Conservation (phyloP, 2,888 invertebrate genomes). For the Xanthorhoe spadicearia region DNA sequence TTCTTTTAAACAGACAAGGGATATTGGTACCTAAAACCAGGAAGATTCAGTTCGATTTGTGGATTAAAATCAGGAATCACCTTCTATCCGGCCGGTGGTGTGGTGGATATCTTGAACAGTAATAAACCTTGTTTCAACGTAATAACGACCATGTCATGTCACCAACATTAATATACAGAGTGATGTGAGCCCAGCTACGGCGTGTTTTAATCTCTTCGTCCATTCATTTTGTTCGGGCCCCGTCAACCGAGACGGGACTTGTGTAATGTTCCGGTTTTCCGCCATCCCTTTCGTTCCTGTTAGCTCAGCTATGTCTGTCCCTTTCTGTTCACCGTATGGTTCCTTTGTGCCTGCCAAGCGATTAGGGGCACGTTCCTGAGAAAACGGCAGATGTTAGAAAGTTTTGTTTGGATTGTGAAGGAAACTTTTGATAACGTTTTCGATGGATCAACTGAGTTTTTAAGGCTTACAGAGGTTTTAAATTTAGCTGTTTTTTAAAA, state of each 20-base stretch:
- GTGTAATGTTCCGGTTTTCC: conserved; percentile 76
- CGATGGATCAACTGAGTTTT: conserved; percentile 54
- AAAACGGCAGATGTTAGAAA: conserved; percentile 80
- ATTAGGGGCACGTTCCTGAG: conserved; percentile 83
- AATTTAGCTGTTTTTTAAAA: too few relatives aligned
- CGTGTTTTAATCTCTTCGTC: conserved; percentile 77
- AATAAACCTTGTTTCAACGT: background rate
- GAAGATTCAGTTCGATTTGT: background rate
- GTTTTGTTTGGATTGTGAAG: conserved; percentile 65
- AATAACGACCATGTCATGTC: background rate
- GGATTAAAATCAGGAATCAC: background rate
- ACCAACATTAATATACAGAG: conserved; percentile 4
- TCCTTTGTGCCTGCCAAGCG: conserved; percentile 71
- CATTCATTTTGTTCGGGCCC: conserved; percentile 81
- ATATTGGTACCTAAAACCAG: background rate
- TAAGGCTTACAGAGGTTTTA: conserved; percentile 54
- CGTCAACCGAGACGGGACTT: conserved; percentile 79
- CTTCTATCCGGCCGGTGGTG: background rate
- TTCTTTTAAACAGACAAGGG: background rate
- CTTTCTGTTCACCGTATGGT: conserved; percentile 63
- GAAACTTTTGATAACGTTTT: conserved; percentile 68
- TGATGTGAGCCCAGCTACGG: conserved; percentile 52
- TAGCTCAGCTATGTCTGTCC: conserved; percentile 46
- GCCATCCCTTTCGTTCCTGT: conserved; percentile 52
- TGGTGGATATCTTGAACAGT: background rate